Conservation (phyloP, 2,113 vertebrate genomes). For the Tautogolabrus adspersus region DNA sequence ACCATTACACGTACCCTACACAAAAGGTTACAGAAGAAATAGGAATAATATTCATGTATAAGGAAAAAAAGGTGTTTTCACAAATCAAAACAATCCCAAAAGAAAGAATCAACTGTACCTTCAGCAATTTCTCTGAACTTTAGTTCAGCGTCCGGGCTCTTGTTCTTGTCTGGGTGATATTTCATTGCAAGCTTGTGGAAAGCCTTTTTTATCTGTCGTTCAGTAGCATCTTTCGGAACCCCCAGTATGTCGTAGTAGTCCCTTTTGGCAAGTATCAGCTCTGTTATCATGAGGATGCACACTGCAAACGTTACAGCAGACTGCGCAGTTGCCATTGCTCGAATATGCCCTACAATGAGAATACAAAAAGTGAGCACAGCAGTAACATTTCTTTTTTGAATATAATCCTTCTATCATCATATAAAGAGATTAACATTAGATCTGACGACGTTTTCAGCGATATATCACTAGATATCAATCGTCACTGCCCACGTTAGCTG, state of each 20-base stretch:
- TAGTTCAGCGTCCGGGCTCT: conserved; percentile 94
- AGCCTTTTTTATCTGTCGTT: conserved; percentile 96
- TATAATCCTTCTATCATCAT: too few relatives aligned
- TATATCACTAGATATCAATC: neutral
- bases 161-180: conserved; percentile 97
- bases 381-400: neutral
- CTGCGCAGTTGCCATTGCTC: conserved; percentile 89
- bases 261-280: conserved; percentile 92
- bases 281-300: conserved; percentile 94
- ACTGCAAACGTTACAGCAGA: conserved; percentile 90
- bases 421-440: too few relatives aligned
- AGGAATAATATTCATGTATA: too few relatives aligned
- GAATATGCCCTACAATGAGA: conserved; percentile 67
- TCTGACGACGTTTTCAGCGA: neutral
- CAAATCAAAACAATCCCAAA: neutral
- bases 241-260: conserved; percentile 96
- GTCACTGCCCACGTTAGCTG: conserved; percentile 17
- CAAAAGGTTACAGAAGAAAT: neutral
- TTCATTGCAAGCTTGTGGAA: conserved; percentile 98
- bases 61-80: neutral
- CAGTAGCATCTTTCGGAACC: conserved; percentile 92
- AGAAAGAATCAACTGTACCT: conserved; percentile 80
- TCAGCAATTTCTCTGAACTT: conserved; percentile 96
- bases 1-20: neutral
- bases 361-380: neutral